Evolutionary conservation across 2,797 vertebrate genomes (phyloP), one percentile per base, ranked within the genome.

Genomic region (Aldrovandia affinis): DNA sequence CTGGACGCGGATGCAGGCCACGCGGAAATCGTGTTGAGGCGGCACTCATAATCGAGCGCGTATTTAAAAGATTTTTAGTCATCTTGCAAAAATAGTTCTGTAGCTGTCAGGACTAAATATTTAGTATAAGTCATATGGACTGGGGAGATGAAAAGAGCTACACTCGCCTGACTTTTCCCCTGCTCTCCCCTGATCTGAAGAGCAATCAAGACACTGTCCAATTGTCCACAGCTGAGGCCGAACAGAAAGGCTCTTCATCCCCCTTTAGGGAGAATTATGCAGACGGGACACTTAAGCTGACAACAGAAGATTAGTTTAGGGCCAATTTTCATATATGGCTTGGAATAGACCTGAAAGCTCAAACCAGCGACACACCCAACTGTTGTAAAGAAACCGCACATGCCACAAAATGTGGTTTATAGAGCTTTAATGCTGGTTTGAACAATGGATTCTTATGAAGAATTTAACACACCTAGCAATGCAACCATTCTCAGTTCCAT

Each of bases 281-380:
- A 39, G 63, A 42, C 82, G 39, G 82, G 82, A 78, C 42, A 33
- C 82, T 83, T 78, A 78, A 83, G 82, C 82, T 61, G 82, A 83
- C 75, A 63, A 75, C 73, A 39, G 55, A 52, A 83, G 68, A 77
- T 39, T 39, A n/a, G 82, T 68, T 36, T 36, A 4, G 65, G 36
- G 82, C 50, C 82, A 83, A 22, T 44, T 83, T 83, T 77, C 36
- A 36, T 22, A 3, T 10, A 0, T 52, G 33, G 68, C 68, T 77
- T 36, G n/a, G 68, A 57, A 77, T 55, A 55, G 52, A 59, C 25
- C 68, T 6, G 39, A 77, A 36, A 52, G 52, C 50, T 2, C 33
- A 44, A 42, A 9, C 50, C 8, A 20, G 4, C 12, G 65, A 0
- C 44, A 50, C 55, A 3, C 79, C 22, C 22, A 3, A 22, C 36